Evolutionary conservation across 2,797 vertebrate genomes (phyloP), one percentile per base, ranked within the genome.

Genomic region (Eurystomus glaucurus): DNA sequence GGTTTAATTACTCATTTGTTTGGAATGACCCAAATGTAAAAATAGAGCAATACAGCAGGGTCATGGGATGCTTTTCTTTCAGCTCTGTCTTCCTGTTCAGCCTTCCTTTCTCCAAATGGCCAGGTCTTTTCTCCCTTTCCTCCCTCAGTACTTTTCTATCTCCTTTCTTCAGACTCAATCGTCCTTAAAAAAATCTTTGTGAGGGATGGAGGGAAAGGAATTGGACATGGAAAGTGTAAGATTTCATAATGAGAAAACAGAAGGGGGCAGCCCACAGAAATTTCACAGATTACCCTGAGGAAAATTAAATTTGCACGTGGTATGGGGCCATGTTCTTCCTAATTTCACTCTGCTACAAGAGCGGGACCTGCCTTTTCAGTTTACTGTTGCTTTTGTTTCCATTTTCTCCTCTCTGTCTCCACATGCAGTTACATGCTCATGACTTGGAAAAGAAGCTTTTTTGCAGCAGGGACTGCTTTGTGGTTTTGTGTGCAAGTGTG

Each of bases 1-100:
- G n/a, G 26, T 76, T 95, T 68, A 90, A 74, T 92, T 90, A 61
- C 37, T 41, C 1, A 22, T 88, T 76, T 89, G 3, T 76, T 86
- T 94, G 46, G 54, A 94, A 93, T 62, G 51, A 69, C 29, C 48
- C 48, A 80, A 55, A 80, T n/a, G 22, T 65, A 88, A 52, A 88
- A 81, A 64, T 2, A 69, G 72, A 86, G n/a, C 61, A 79, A 62
- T 26, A 57, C 37, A 85, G 60, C 29, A 78, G 41, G 21, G 58
- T 31, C 13, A 46, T 2, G 54, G 2, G 18, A 82, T 26, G 6
- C 46, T 87, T 75, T 92, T 75, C n/a, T 39, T 86, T 62, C 39
- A 69, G 25, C 29, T 62, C 20, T 57, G 28, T 64, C 31, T 71
- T 85, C 6, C 3, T 55, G 18, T 65, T 90, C 18, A 45, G 25